Evolutionary conservation across 2,888 invertebrate genomes (phyloP), one percentile per base, ranked within the genome.

Genomic region (Isotomurus palustris): DNA sequence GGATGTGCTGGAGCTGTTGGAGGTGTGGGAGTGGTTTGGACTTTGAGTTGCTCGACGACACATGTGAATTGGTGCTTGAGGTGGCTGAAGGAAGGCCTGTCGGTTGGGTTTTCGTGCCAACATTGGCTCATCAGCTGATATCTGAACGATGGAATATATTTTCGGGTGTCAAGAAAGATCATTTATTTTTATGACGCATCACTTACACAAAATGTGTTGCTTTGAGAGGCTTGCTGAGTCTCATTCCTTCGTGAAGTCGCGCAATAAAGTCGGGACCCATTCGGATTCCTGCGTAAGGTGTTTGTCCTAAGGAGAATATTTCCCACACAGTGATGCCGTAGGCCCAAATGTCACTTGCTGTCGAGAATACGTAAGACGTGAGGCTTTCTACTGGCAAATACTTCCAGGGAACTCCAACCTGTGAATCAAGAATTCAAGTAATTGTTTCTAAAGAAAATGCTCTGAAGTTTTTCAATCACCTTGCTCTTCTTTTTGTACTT

Each of bases 401-500:
- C 38, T 62, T 62, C 65, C 65, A 66, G 1, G 65, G 65, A 12
- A 65, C 32, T 14, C 28, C 17, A 50, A 44, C 14, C 32, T 4
- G 22, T 28, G 32, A 32, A 44, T n/a, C 17, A 27, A 32, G 24
- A 35, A 32, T 3, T 14, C n/a, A 19, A 36, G 6, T 10, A 19
- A 14, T 21, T 25, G 5, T n/a, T 41, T 6, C 19, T 10, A 25
- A 27, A 32, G 14, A 10, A 8, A 32, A 8, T 32, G 8, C 14
- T 32, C 32, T 14, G 14, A 14, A 8, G 14, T 32, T 8, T 32
- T 32, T 32, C 21, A 43, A 24, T 10, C 53, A 64, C 63, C 29
- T 56, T 28, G n/a, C 52, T 60, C 38, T 56, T 43, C 35, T 65
- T 65, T 3, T 49, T 62, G 35, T 65, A 65, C 32, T 65, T 65